A percentile compares a stretch with the other conserved stretches of the same genome.
phyloP scores from a whole-genome alignment of 2,888 invertebrate genomes.

The Listrodromus nycthemerus region DNA sequence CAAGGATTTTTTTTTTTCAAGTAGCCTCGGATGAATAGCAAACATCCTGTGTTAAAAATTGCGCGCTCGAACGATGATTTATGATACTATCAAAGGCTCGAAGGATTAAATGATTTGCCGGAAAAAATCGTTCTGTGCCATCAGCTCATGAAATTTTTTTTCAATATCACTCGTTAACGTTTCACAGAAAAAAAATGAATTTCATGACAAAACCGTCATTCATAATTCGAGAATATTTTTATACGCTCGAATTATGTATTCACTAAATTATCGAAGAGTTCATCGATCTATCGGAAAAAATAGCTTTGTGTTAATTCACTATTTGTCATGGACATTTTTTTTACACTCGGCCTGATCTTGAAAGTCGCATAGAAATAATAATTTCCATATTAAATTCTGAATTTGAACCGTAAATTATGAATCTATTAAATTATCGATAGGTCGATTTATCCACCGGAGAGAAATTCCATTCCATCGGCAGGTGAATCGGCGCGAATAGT shows the following conservation, averaged over 20 bases:
- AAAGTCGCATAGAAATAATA: too few relatives aligned
- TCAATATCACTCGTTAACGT: not conserved
- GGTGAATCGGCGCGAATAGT: constrained; percentile 1
- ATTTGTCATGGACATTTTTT: too few relatives aligned
- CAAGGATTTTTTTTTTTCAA: constrained; percentile 17
- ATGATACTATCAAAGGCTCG: not conserved
- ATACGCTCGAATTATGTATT: too few relatives aligned
- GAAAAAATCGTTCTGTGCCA: not conserved
- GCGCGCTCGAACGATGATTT: not conserved
- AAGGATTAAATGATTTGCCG: not conserved
- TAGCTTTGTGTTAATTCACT: too few relatives aligned
- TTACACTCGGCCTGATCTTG: not conserved
- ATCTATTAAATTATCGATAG: too few relatives aligned
- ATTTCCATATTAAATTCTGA: too few relatives aligned
- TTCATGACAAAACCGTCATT: too few relatives aligned
- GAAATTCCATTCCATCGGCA: constrained; percentile 6
- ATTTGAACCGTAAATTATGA: too few relatives aligned
- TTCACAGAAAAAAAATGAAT: too few relatives aligned
- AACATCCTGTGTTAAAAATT: not conserved
- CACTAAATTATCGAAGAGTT: too few relatives aligned
- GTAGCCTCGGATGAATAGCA: not conserved
- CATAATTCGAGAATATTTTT: too few relatives aligned
- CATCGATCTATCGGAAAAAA: too few relatives aligned
- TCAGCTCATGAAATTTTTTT: constrained; percentile 16
- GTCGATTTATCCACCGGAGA: not conserved